Conservation (phyloP, 2,113 vertebrate species). For the Lophius piscatorius region DNA sequence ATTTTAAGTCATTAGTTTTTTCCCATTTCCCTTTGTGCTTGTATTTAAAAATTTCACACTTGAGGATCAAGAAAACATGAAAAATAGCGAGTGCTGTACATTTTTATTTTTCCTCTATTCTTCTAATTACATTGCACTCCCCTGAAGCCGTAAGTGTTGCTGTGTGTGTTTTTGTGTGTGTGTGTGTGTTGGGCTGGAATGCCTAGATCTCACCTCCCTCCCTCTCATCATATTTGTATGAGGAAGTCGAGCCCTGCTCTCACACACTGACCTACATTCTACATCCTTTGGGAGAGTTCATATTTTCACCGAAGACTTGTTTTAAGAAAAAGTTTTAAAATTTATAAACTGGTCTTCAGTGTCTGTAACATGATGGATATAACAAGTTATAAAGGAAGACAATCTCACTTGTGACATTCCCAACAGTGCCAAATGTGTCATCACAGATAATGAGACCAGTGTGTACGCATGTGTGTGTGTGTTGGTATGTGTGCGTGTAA, state of each 20-base stretch:
- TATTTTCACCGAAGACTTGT: neutral
- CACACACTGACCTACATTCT: slow-evolving; percentile 15
- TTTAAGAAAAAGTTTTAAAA: too few species aligned
- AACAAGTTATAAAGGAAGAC: neutral
- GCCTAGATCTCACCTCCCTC: slow-evolving; percentile 3
- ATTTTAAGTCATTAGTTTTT: slow-evolving; percentile 9
- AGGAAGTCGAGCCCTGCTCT: slow-evolving; percentile 7
- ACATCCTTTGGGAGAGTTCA: slow-evolving; percentile 1
- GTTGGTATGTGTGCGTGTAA: neutral
- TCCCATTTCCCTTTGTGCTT: accelerated
- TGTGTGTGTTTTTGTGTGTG: neutral
- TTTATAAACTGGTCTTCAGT: neutral
- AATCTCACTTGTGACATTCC: neutral
- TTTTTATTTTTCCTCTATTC: neutral
- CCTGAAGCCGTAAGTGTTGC: too few species aligned
- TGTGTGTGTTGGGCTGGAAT: neutral
- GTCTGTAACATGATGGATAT: too few species aligned
- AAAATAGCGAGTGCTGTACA: neutral
- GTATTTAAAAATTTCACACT: neutral
- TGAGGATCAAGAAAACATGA: neutral
- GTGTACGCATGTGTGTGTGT: neutral
- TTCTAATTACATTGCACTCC: neutral
- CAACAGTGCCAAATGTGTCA: neutral
- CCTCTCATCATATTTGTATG: slow-evolving; percentile 17
- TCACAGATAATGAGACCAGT: neutral